Conservation (phyloP, 92 coral and sea anemone genomes). For the Diadumene lineata region DNA sequence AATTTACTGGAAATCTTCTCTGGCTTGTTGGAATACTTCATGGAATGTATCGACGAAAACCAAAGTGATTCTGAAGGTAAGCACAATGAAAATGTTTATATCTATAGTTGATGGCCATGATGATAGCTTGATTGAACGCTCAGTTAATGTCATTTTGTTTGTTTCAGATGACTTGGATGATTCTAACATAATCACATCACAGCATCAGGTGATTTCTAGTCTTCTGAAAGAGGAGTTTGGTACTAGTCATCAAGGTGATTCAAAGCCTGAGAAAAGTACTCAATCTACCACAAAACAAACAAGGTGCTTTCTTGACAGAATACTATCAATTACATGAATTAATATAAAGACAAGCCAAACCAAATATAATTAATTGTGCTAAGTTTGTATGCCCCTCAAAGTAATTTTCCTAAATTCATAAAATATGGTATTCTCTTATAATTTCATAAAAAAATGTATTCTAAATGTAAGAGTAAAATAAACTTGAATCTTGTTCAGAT, state of each 20-base stretch:
- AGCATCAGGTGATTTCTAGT: constrained; percentile 87
- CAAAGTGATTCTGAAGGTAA: constrained; percentile 47
- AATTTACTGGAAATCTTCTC: constrained; percentile 93
- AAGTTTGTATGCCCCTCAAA: too few species aligned
- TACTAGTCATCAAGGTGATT: constrained; percentile 42
- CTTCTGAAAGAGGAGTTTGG: constrained; percentile 89
- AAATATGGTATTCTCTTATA: too few species aligned
- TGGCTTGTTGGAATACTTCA: constrained; percentile 87
- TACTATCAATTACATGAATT: too few species aligned
- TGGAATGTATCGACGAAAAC: constrained; percentile 76
- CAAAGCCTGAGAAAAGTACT: constrained; percentile 3
- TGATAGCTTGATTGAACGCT: too few species aligned
- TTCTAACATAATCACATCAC: constrained; percentile 84
- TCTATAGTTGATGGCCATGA: neutral
- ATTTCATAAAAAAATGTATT: too few species aligned
- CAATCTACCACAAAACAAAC: neutral
- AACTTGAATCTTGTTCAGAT: too few species aligned
- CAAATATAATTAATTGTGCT: too few species aligned
- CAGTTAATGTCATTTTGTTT: neutral
- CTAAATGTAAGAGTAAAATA: too few species aligned
- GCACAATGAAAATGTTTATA: neutral
- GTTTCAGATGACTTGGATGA: constrained; percentile 80
- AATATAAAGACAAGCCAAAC: too few species aligned
- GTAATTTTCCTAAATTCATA: too few species aligned
- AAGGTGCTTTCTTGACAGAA: neutral